Evolutionary conservation across 64 coral and sea anemone genomes (phyloP).

Genomic region (Pachyseris speciosa): DNA sequence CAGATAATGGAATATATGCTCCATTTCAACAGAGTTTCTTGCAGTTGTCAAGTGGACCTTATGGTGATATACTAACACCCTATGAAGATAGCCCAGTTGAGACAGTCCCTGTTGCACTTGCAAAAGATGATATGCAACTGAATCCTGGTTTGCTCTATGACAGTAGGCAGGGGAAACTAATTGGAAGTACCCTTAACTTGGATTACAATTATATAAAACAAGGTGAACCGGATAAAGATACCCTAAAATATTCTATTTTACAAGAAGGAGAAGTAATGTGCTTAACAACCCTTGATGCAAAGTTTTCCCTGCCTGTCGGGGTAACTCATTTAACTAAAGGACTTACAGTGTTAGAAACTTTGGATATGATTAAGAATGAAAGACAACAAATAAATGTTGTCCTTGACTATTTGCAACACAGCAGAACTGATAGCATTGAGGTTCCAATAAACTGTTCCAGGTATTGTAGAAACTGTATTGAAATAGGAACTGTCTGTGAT

Average conservation of each 20-base stretch:
- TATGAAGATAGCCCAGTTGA: constrained; percentile 72
- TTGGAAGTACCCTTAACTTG: constrained; percentile 79
- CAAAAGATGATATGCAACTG: constrained; percentile 77
- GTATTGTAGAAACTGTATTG: constrained; percentile 22
- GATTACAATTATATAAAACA: constrained; percentile 50
- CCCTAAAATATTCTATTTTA: constrained; percentile 62
- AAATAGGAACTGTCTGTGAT: constrained; percentile 52
- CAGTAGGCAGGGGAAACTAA: constrained; percentile 65
- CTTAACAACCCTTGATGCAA: constrained; percentile 55
- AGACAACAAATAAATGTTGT: constrained; percentile 60
- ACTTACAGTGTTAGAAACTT: constrained; percentile 64
- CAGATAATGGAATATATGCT: constrained; percentile 68
- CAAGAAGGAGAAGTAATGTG: constrained; percentile 65
- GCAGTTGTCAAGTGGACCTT: constrained; percentile 69
- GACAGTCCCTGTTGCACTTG: constrained; percentile 73
- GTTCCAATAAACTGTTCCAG: constrained; percentile 41
- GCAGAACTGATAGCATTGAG: constrained; percentile 15
- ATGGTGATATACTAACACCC: constrained; percentile 61
- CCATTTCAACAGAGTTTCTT: constrained; percentile 39
- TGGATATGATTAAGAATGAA: constrained; percentile 77
- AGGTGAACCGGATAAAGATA: constrained; percentile 65
- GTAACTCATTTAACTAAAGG: constrained; percentile 69
- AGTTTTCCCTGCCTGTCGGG: constrained; percentile 77
- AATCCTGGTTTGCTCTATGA: constrained; percentile 83
- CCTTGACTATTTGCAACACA: constrained; percentile 73